Conservation (phyloP, 1,140 invertebrate genomes). For the Mizuhopecten yessoensis region DNA sequence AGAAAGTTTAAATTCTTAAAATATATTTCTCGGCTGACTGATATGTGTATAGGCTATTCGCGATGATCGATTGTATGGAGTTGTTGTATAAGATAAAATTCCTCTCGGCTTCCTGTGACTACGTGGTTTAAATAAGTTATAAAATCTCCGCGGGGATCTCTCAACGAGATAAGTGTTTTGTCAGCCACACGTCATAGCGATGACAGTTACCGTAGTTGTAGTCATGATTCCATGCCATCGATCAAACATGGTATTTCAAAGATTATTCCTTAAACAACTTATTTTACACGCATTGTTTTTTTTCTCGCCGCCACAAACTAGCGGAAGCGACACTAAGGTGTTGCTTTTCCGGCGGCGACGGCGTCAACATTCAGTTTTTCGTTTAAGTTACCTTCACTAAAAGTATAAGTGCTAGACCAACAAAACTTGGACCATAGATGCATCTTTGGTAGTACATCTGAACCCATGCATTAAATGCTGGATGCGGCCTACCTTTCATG, state of each 20-base stretch:
- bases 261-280: too few species aligned
- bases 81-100: neutral
- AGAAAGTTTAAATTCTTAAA: constrained; percentile 40
- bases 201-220: constrained; percentile 10
- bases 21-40: constrained; percentile 8
- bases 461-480: too few species aligned
- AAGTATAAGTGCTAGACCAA: too few species aligned
- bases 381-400: too few species aligned
- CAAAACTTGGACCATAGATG: too few species aligned
- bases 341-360: too few species aligned
- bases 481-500: too few species aligned
- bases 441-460: too few species aligned
- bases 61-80: neutral
- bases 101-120: neutral
- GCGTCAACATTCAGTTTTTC: too few species aligned
- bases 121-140: constrained; percentile 35
- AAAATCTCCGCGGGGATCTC: constrained; percentile 28
- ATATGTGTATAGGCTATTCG: neutral
- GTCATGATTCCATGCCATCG: neutral
- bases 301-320: too few species aligned
- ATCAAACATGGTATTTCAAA: neutral
- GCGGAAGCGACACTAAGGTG: too few species aligned
- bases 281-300: too few species aligned
- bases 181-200: neutral
- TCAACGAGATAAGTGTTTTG: neutral